Evolutionary conservation across 2,888 invertebrate genomes (phyloP), one percentile per base, ranked within the genome.

Genomic region (Drosophila stalkeri): DNA sequence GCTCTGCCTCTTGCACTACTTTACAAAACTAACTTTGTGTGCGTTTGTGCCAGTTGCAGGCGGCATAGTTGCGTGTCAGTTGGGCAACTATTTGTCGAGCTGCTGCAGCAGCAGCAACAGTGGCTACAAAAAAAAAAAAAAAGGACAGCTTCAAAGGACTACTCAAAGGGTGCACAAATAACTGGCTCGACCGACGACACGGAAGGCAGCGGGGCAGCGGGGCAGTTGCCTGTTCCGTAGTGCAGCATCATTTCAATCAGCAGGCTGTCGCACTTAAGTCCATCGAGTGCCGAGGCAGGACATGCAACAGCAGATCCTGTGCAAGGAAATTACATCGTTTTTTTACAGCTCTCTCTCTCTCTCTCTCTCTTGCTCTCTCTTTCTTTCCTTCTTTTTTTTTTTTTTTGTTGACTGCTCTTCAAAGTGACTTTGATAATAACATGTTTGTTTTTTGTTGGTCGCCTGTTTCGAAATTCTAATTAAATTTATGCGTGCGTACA

Each of bases 61-160:
- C 68, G 67, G 80, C 81, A 71, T 81, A 75, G 80, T 76, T 74
- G 81, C 79, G 66, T 85, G 79, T 82, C 79, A 84, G 84, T 86
- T 84, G 86, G 73, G 81, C 84, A 86, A 86, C 86, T 85, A 85
- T 85, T 86, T 85, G 82, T 81, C 81, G 71, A 77, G 64, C 75
- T 68, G 71, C 69, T 64, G 55, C 44, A 39, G 54, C 23, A 27
- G 64, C n/a, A 63, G 69, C 59, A 27, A 18, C 31, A 11, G 51
- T 20, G 35, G 20, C n/a, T 47, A 27, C 27, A 54, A 75, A 73
- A 64, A 67, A 59, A 59, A 31, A 54, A 75, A 73, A 64, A 67
- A 59, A 59, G 33, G 44, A 52, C 55, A 51, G 23, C 71, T 49
- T n/a, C 43, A 37, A 54, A 55, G 41, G 31, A 27, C 43, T 43